A percentile compares a stretch with the other conserved stretches of the same genome.
Conservation (phyloP, 2,113 vertebrate species). For the Hemiscyllium ocellatum region DNA sequence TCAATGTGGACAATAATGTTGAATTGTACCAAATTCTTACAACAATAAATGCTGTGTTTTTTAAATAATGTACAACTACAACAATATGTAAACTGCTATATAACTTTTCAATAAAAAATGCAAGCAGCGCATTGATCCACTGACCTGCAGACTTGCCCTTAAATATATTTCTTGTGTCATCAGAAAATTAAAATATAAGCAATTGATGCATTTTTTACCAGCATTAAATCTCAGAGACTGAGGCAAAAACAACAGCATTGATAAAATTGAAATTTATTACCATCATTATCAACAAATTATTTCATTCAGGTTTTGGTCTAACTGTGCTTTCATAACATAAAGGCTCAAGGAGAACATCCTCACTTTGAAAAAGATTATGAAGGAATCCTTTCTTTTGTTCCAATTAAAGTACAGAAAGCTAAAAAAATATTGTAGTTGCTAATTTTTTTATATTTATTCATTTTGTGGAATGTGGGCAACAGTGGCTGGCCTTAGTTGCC, state of each 20-base stretch:
- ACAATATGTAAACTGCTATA: background rate
- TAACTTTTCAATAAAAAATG: background rate
- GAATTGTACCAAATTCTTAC: background rate
- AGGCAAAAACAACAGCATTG: background rate
- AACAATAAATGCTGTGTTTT: background rate
- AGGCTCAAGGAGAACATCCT: background rate
- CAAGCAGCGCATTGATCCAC: background rate
- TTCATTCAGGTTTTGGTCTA: background rate
- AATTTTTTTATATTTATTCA: background rate
- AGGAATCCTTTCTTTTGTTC: background rate
- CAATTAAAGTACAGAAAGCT: background rate
- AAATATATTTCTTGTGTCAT: slow-evolving; percentile 1
- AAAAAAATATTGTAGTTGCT: background rate
- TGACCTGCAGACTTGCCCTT: background rate
- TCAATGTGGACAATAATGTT: background rate
- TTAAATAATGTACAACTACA: background rate
- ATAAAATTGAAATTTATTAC: background rate
- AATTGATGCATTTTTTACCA: background rate
- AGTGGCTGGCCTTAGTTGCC: too few species aligned
- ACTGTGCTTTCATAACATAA: background rate
- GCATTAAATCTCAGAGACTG: background rate
- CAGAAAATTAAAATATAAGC: background rate
- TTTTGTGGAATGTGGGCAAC: too few species aligned
- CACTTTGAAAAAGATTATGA: background rate
- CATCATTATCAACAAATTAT: background rate